These are phyloP conservation scores for Amphilophus citrinellus DNA, from an alignment of 2,113 vertebrate species.

Conservation along the genomic window DNA sequence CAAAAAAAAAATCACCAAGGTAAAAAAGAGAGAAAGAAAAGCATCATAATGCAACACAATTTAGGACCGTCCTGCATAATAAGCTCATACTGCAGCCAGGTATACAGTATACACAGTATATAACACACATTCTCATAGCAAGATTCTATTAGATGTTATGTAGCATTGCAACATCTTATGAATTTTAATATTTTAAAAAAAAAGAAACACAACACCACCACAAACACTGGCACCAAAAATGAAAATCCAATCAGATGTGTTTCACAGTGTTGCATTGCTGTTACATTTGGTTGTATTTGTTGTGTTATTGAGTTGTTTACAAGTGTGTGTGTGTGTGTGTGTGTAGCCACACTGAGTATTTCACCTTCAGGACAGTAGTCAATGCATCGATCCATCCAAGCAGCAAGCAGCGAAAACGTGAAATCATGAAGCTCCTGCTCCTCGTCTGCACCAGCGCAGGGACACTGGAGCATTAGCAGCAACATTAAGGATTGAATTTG, in stretches of 20 bases:
- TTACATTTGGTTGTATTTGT: neutral
- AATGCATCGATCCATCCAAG: slow-evolving; percentile 24
- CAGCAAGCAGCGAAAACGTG: slow-evolving; percentile 1
- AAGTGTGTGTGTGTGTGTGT: neutral
- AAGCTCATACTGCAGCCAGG: neutral
- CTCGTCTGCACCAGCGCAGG: slow-evolving; percentile 8
- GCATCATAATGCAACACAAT: neutral
- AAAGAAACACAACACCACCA: neutral
- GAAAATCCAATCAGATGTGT: neutral
- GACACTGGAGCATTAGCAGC: slow-evolving; percentile 50
- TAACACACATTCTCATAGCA: neutral
- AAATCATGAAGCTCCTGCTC: slow-evolving; percentile 25
- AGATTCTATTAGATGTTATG: neutral
- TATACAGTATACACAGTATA: neutral
- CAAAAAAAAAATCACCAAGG: neutral
- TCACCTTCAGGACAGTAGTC: slow-evolving; percentile 6
- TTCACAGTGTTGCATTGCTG: neutral
- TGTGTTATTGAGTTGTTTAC: slow-evolving; percentile 4
- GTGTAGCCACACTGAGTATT: neutral
- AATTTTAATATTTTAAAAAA: neutral
- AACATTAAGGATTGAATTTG: slow-evolving; percentile 44
- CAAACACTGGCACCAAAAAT: neutral
- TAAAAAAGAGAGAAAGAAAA: neutral
- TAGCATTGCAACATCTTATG: neutral
- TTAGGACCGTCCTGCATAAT: neutral